Conservation (phyloP, 2,797 vertebrate genomes). For the Hypotaenidia okinawae region DNA sequence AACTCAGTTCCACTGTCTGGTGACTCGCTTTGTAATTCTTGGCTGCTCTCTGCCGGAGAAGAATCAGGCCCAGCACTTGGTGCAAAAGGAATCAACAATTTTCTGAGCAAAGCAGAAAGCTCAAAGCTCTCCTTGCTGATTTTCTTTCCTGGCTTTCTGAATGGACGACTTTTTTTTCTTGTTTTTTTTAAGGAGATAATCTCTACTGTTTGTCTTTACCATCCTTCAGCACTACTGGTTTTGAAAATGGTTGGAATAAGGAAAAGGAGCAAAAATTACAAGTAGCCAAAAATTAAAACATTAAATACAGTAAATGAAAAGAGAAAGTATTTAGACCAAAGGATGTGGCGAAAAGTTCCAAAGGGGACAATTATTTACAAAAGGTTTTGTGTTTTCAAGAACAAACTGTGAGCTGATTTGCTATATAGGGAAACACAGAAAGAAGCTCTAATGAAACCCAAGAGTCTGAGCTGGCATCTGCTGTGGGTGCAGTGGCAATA, state of each 20-base stretch:
- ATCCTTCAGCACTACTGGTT: background rate
- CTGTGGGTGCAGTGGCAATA: background rate
- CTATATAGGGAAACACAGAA: background rate
- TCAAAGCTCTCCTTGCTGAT: constrained; percentile 39
- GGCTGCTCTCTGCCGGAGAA: constrained; percentile 62
- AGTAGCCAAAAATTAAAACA: background rate
- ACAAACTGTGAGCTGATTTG: background rate
- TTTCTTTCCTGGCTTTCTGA: constrained; percentile 29
- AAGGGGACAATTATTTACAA: background rate
- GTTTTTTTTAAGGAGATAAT: background rate
- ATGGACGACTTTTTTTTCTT: background rate
- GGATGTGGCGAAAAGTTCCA: background rate
- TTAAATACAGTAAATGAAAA: background rate
- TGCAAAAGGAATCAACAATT: constrained; percentile 10
- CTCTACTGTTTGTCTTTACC: background rate
- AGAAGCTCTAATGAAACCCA: background rate
- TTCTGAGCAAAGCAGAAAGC: background rate
- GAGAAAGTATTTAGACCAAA: background rate
- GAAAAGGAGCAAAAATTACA: background rate
- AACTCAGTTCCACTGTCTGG: constrained; percentile 56
- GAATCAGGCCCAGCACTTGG: constrained; percentile 46
- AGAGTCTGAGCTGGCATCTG: background rate
- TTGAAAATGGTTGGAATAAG: background rate
- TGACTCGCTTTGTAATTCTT: constrained; percentile 62
- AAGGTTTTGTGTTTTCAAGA: background rate